Conservation (phyloP, 1,140 invertebrate genomes). For the Cydia fagiglandana region DNA sequence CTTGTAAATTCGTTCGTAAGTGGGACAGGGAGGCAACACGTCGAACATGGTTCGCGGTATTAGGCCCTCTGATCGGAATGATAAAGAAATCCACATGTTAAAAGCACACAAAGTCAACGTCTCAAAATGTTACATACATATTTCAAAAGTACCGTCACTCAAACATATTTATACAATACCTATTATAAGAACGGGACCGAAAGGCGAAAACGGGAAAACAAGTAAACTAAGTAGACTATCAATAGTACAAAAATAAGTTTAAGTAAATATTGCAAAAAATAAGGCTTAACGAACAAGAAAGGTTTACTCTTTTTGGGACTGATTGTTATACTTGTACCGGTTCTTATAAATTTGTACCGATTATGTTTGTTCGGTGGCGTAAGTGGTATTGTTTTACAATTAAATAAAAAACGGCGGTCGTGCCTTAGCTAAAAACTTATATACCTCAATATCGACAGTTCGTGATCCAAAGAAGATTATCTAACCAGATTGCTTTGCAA, state of each 20-base stretch:
- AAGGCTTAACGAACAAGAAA: background rate
- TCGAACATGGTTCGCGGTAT: no score
- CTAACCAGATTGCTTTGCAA: slow-evolving; percentile 29
- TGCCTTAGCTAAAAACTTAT: slow-evolving; percentile 4
- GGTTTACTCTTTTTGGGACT: slow-evolving; percentile 19
- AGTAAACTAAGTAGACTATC: no score
- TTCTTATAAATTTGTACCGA: background rate
- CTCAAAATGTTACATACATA: background rate
- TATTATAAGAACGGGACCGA: no score
- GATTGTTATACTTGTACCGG: background rate
- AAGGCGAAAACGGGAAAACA: no score
- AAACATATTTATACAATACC: no score
- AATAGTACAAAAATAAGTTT: no score
- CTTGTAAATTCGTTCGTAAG: no score
- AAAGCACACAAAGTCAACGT: background rate
- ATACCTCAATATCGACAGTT: slow-evolving; percentile 22
- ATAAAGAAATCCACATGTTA: background rate
- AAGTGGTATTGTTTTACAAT: slow-evolving; percentile 21
- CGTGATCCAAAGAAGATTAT: slow-evolving; percentile 23
- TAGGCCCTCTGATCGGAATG: no score
- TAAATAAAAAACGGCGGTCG: background rate
- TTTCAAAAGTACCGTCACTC: background rate
- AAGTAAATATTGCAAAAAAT: no score
- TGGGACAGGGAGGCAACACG: no score
- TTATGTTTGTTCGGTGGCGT: background rate